These are phyloP conservation scores for Cantharis rustica DNA, from an alignment of 2,888 invertebrate genomes.

Conservation along the genomic window DNA sequence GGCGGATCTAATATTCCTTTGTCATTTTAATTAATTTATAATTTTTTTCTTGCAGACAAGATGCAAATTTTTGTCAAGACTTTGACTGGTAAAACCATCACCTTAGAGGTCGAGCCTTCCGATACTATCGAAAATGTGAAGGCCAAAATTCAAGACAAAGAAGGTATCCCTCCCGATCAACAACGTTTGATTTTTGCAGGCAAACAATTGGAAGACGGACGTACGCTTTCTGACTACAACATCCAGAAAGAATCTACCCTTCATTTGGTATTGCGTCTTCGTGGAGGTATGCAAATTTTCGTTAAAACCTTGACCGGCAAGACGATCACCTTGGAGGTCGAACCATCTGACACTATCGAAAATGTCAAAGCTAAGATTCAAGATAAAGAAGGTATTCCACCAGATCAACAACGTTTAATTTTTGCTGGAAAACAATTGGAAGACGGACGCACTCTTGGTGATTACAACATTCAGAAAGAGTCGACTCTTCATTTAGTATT, in stretches of 20 bases:
- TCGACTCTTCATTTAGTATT: neutral
- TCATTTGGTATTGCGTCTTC: conserved; percentile 83
- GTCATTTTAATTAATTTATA: neutral
- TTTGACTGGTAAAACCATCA: conserved; percentile 93
- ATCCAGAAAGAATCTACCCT: conserved; percentile 94
- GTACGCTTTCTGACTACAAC: conserved; percentile 84
- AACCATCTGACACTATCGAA: neutral
- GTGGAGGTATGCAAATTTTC: conserved; percentile 70
- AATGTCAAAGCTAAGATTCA: neutral
- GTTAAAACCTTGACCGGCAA: neutral
- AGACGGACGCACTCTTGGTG: neutral
- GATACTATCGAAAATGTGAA: conserved; percentile 97
- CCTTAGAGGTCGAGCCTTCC: conserved; percentile 89
- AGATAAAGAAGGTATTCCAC: neutral
- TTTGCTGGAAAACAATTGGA: neutral
- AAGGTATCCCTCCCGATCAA: conserved; percentile 90
- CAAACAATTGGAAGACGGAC: conserved; percentile 94
- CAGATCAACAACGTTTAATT: neutral
- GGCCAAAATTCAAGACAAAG: conserved; percentile 90
- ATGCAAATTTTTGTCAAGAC: conserved; percentile 99
- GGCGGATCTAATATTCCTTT: neutral
- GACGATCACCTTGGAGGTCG: neutral
- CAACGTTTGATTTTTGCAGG: conserved; percentile 93
- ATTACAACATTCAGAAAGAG: neutral
- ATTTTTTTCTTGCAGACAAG: conserved; percentile 13